A percentile compares a stretch with the other conserved stretches of the same genome.
Evolutionary conservation across 1,140 invertebrate genomes (phyloP).

Genomic region (Bombus sylvicola): DNA sequence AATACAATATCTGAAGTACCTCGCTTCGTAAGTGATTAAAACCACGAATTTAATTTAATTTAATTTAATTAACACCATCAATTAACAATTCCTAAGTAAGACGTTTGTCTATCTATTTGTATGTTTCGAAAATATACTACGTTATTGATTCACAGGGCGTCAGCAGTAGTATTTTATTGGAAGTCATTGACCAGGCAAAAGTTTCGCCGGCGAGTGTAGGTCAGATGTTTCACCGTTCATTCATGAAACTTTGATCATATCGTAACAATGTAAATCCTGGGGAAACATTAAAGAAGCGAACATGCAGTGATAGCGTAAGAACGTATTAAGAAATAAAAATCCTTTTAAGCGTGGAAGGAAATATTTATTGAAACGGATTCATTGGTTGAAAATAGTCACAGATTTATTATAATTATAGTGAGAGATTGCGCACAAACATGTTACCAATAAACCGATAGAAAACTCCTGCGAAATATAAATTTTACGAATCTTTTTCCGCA

Average conservation of each 20-base stretch:
- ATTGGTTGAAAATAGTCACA: not conserved
- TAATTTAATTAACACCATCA: not conserved
- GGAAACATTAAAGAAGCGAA: not conserved
- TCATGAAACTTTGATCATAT: conserved; percentile 41
- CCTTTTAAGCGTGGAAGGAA: accelerated
- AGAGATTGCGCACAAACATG: no score
- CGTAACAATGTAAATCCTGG: conserved; percentile 4
- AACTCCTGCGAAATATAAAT: not conserved
- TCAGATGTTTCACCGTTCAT: conserved; percentile 21
- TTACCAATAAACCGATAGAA: not conserved
- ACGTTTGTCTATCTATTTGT: not conserved
- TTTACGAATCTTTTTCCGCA: not conserved
- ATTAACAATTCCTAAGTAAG: not conserved
- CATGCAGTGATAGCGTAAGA: no score
- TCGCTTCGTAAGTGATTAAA: not conserved
- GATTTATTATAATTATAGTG: not conserved
- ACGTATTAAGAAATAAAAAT: not conserved
- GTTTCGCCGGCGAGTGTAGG: not conserved
- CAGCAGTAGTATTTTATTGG: not conserved
- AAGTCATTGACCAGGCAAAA: conserved; percentile 48
- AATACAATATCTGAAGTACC: not conserved
- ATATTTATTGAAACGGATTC: not conserved
- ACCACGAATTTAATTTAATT: no score
- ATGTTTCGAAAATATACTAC: not conserved
- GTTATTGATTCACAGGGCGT: conserved; percentile 18